Base-by-base conservation (phyloP, 2,888 invertebrate species). In the Alviniconcha strummeri region DNA sequence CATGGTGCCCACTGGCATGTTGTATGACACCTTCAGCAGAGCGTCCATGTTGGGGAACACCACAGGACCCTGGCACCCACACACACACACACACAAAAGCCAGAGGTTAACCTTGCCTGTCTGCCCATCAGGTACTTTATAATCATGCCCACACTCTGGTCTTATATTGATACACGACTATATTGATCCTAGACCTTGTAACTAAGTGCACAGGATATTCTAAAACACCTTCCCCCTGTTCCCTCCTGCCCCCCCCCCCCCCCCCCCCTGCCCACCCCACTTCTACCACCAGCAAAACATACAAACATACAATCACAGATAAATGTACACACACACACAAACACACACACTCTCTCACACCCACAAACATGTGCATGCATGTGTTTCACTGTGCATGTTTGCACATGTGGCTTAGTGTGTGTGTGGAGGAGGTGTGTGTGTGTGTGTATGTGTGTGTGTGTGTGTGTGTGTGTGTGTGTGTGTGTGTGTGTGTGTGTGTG, bases 1-100 rank as follows among this genome's bases (percentile, higher is more conserved):
- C 84, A 92, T 72, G 8, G 90, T 90, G 1, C 92, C 92, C 19
- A 89, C 87, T 5, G 91, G 91, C 52, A 90, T 86, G 36, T 81
- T 89, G 55, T 88, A 83, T 0, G 90, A 91, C 52, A 88, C 84
- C 19, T 88, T 80, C 85, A 90, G 84, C 82, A 92, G 81, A 52
- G 90, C 89, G 8, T 88, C 86, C 78, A 87, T 85, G 82, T 88
- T 89, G 80, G 87, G 86, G 86, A 89, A 90, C 19, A 89, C 90
- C 13, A 89, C 90, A 79, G 90, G 89, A 67, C 90, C 90, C 90
- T 90, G 82, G 8, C 55, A 13, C 36, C 36, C 36, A 36, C 36
- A 36, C 36, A 36, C 36, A 36, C 36, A 36, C 36, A 36, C 36
- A 36, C 36, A 36, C 36, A 36, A 36, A 36, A 19, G 11, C 36